Evolutionary conservation across 2,797 vertebrate genomes (phyloP), one percentile per base, ranked within the genome.

Genomic region (Typhlichthys subterraneus): DNA sequence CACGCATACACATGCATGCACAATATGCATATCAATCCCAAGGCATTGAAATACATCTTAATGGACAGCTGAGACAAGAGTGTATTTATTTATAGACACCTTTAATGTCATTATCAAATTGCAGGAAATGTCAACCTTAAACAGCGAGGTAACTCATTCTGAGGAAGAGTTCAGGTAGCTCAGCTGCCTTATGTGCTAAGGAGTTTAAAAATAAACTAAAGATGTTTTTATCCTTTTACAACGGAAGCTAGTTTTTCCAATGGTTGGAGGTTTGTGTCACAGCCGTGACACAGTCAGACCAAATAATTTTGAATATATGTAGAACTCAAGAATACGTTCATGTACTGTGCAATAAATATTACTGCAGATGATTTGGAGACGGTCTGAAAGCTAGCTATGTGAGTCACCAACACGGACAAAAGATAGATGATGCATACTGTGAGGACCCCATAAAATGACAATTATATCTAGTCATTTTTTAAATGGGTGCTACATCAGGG

Each of bases 361-460:
- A 23, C 23, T 23, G 23, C 23, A 23, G 23, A 23, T 23, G 23
- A 23, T 89, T 87, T 86, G 82, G 76, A 72, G 73, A 67, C 78
- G 85, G 83, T 86, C 84, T 76, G 73, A 76, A 58, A 65, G 72
- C 60, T 63, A 46, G 47, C 65, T 75, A 62, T 66, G 47, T 85
- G 82, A 87, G 77, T 85, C 85, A 82, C 67, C 53, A 12, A 17
- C 46, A 38, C 8, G 33, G 33, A 70, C 71, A 63, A 68, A 77
- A 59, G 55, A 78, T 61, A 66, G 57, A 61, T 63, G 58, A 80
- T 64, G 65, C 9, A 10, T 55, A 69, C 66, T 73, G 69, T 80
- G 76, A 63, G 46, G 70, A 66, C 71, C 75, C 73, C 81, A 74
- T 77, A 81, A 85, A 87, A 83, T 81, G 79, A 67, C 85, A 85